Conservation (phyloP, 2,888 invertebrate species). For the Azorinus chamasolen region DNA sequence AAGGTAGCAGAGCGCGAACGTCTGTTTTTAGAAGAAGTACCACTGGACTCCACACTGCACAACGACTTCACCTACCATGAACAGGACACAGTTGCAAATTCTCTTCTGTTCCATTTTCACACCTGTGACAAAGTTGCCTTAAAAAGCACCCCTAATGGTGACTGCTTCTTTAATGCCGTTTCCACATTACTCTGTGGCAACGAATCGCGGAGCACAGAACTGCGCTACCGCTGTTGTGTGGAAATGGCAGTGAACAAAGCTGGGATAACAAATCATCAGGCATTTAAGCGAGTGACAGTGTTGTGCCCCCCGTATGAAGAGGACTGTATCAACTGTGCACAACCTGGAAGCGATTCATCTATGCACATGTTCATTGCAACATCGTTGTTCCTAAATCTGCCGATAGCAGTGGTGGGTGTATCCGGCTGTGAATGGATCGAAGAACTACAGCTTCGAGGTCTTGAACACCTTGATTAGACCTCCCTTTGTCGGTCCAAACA, state of each 20-base stretch:
- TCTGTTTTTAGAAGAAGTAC: slow-evolving; percentile 10
- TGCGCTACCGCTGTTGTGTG: slow-evolving; percentile 28
- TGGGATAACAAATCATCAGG: slow-evolving; percentile 1
- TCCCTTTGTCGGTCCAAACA: no score
- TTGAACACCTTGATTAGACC: background rate
- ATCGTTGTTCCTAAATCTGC: slow-evolving; percentile 22
- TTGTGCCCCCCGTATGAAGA: slow-evolving; percentile 12
- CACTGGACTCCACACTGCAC: background rate
- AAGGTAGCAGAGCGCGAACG: slow-evolving; percentile 3
- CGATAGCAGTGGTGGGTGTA: slow-evolving; percentile 17
- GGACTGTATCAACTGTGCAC: slow-evolving; percentile 10
- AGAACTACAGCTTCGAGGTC: slow-evolving; percentile 7
- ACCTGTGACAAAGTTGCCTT: slow-evolving; percentile 3
- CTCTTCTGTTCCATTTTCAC: slow-evolving; percentile 23
- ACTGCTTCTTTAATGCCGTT: slow-evolving; percentile 35
- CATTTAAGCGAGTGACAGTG: slow-evolving; percentile 4
- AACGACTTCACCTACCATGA: slow-evolving; percentile 22
- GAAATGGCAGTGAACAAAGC: slow-evolving; percentile 22
- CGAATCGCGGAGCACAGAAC: slow-evolving; percentile 27
- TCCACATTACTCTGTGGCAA: slow-evolving; percentile 25
- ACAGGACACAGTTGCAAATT: slow-evolving; percentile 28
- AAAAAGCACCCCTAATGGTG: slow-evolving; percentile 18
- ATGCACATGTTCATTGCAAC: slow-evolving; percentile 28
- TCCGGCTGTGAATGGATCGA: slow-evolving; percentile 27
- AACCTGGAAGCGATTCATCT: slow-evolving; percentile 21